Evolutionary conservation across 1,140 invertebrate genomes (phyloP).

Genomic region (Gryon sp.): DNA sequence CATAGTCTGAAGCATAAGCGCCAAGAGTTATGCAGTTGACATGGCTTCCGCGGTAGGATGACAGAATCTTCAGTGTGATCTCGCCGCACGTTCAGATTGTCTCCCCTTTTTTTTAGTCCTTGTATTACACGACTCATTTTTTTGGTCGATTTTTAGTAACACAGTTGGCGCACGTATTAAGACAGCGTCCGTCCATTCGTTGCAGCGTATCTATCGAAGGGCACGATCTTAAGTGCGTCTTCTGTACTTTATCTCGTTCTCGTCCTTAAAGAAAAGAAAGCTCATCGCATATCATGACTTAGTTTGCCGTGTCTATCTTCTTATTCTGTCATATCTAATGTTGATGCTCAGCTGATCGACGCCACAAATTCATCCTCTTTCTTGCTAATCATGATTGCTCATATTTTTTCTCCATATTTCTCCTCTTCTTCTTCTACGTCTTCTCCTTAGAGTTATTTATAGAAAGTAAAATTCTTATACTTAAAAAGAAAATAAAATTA

Average conservation of each 20-base stretch:
- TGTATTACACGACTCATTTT: constrained; percentile 41
- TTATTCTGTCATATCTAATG: constrained; percentile 27
- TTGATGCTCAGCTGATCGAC: constrained; percentile 36
- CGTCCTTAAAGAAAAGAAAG: constrained; percentile 43
- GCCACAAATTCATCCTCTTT: constrained; percentile 30
- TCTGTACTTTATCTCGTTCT: constrained; percentile 37
- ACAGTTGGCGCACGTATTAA: constrained; percentile 56
- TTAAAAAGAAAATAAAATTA: background rate
- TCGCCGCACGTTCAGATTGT: constrained; percentile 21
- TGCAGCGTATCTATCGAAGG: constrained; percentile 54
- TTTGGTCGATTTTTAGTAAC: constrained; percentile 46
- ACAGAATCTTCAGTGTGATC: constrained; percentile 65
- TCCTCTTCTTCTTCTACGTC: background rate
- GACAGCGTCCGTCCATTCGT: constrained; percentile 45
- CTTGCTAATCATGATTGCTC: constrained; percentile 19
- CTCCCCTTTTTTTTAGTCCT: constrained; percentile 35
- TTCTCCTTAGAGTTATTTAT: too few species aligned
- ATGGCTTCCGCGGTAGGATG: constrained; percentile 63
- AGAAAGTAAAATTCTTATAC: too few species aligned
- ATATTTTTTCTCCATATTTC: too few species aligned
- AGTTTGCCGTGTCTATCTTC: constrained; percentile 26
- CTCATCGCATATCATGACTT: constrained; percentile 48
- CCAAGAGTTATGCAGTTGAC: constrained; percentile 58
- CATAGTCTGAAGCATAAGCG: constrained; percentile 29
- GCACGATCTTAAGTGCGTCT: constrained; percentile 59